Conservation (phyloP, 1,140 invertebrate genomes). For the Orchesella cincta region DNA sequence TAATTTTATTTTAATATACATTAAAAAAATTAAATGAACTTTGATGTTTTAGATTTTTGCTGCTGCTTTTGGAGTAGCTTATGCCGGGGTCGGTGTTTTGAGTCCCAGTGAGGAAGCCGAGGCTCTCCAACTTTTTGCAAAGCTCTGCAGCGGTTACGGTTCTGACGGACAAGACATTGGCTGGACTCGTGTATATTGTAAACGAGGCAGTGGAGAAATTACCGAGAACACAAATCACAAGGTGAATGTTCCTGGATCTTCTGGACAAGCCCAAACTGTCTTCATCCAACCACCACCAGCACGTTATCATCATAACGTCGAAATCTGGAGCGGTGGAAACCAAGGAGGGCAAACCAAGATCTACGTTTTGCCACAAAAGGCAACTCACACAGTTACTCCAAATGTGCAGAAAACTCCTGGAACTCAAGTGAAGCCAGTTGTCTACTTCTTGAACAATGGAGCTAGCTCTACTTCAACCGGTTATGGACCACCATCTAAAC, state of each 20-base stretch:
- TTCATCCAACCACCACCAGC: slow-evolving; percentile 8
- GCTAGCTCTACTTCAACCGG: not conserved
- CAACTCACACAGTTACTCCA: not conserved
- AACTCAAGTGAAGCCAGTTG: not conserved
- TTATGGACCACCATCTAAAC: not conserved
- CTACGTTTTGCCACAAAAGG: slow-evolving; percentile 18
- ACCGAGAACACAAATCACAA: not conserved
- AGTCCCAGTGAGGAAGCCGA: not conserved
- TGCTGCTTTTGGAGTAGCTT: slow-evolving; percentile 5
- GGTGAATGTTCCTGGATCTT: not conserved
- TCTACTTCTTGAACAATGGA: slow-evolving; percentile 10
- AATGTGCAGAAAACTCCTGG: not conserved
- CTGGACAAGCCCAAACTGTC: not conserved
- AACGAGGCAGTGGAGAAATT: not conserved
- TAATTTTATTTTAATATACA: not conserved
- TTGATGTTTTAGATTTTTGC: slow-evolving; percentile 10
- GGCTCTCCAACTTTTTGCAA: not conserved
- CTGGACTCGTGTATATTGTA: not conserved
- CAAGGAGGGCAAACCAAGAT: slow-evolving; percentile 14
- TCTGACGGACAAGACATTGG: not conserved
- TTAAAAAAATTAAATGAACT: not conserved
- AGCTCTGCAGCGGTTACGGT: not conserved
- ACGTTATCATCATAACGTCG: not conserved
- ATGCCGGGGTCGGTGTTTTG: not conserved
- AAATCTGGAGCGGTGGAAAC: not conserved